phyloP scores from a whole-genome alignment of 2,888 invertebrate species.

The Gymnocheta viridis region DNA sequence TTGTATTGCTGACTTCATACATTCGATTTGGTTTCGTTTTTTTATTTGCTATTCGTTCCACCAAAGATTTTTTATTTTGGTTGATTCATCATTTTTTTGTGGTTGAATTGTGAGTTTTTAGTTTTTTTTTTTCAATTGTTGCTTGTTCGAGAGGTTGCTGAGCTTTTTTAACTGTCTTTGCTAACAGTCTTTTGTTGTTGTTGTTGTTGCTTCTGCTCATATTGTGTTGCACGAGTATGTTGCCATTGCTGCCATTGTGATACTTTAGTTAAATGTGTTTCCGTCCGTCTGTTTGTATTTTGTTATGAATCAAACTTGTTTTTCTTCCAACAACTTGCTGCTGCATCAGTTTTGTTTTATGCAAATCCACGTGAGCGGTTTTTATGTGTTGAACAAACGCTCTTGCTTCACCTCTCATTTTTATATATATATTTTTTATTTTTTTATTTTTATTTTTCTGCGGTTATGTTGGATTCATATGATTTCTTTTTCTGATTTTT shows the following conservation, averaged over 20 bases:
- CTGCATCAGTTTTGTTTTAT: conserved; percentile 54
- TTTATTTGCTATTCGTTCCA: conserved; percentile 8
- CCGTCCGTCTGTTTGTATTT: conserved; percentile 34
- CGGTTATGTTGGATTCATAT: conserved; percentile 39
- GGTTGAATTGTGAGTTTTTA: conserved; percentile 33
- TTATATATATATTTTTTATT: conserved; percentile 27
- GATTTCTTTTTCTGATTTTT: conserved; percentile 42
- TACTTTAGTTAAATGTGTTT: conserved; percentile 36
- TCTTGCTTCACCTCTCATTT: conserved; percentile 33
- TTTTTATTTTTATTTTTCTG: conserved; percentile 32
- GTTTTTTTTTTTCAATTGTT: conserved; percentile 21
- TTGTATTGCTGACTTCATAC: conserved; percentile 52
- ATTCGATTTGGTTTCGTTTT: conserved; percentile 60
- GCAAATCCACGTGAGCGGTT: conserved; percentile 67
- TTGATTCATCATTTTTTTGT: conserved; percentile 58
- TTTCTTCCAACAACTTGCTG: conserved; percentile 54
- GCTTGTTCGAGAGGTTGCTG: conserved; percentile 52
- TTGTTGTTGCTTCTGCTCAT: background rate
- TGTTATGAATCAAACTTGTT: conserved; percentile 68
- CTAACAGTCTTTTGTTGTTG: conserved; percentile 33
- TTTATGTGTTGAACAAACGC: conserved; percentile 38
- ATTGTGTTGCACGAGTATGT: conserved; percentile 38
- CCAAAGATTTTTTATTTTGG: conserved; percentile 41
- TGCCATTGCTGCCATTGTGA: conserved; percentile 30
- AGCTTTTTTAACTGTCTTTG: conserved; percentile 56